phyloP scores from a whole-genome alignment of 2,113 vertebrate species.

The Ploceus nigricollis region DNA sequence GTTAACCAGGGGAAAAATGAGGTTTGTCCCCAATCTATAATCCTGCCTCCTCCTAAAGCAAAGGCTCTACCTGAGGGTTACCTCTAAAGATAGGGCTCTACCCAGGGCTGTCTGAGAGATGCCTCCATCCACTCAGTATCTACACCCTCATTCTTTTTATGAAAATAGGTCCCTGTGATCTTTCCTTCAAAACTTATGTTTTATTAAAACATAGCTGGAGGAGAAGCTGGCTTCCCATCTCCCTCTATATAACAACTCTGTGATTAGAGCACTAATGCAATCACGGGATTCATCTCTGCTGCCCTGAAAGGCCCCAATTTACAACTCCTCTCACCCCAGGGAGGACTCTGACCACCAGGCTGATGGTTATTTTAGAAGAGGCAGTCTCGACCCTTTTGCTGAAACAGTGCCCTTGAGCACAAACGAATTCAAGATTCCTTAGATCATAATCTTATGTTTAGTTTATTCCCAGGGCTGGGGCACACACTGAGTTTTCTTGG shows the following conservation, averaged over 20 bases:
- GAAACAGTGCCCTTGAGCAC: slow-evolving; percentile 55
- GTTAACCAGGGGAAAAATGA: not conserved
- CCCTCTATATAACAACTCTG: slow-evolving; percentile 1
- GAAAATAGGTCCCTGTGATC: slow-evolving; percentile 62
- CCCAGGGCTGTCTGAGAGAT: slow-evolving; percentile 45
- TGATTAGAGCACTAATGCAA: slow-evolving; percentile 44
- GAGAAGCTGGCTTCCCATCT: slow-evolving; percentile 54
- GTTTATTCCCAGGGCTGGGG: slow-evolving; percentile 32
- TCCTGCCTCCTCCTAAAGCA: not conserved
- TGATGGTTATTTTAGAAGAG: slow-evolving; percentile 38
- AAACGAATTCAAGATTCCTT: slow-evolving; percentile 42
- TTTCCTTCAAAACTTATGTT: slow-evolving; percentile 65
- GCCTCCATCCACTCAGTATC: slow-evolving; percentile 37
- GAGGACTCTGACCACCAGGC: slow-evolving; percentile 30
- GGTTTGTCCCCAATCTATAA: not conserved
- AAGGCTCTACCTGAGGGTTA: slow-evolving; percentile 8
- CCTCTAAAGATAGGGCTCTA: slow-evolving; percentile 8
- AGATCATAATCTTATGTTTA: slow-evolving; percentile 52
- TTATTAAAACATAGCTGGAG: slow-evolving; percentile 65
- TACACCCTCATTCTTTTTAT: slow-evolving; percentile 54
- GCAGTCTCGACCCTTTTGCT: slow-evolving; percentile 40
- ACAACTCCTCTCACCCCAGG: slow-evolving; percentile 15
- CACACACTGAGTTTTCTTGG: not conserved
- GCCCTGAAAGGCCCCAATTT: slow-evolving; percentile 42
- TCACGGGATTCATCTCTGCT: slow-evolving; percentile 45